Conservation (phyloP, 2,797 vertebrate genomes). For the Esox lucius region DNA sequence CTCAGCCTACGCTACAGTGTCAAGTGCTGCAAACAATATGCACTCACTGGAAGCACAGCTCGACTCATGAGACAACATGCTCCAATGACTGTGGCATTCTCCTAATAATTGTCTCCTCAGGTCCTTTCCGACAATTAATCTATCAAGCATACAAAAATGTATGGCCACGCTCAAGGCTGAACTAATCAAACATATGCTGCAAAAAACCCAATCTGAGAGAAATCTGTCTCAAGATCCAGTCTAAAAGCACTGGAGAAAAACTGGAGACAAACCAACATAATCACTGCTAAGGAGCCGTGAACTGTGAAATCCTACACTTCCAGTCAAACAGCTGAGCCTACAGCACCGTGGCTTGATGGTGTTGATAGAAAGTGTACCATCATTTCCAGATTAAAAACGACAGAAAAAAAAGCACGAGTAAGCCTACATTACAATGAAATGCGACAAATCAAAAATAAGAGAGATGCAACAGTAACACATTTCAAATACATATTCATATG, state of each 20-base stretch:
- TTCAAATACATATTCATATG: no score
- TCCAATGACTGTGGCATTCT: slow-evolving; percentile 57
- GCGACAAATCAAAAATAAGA: not conserved
- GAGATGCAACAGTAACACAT: not conserved
- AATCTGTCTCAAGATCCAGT: slow-evolving; percentile 63
- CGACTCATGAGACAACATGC: slow-evolving; percentile 58
- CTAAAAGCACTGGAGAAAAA: slow-evolving; percentile 61
- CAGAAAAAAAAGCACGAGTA: slow-evolving; percentile 46
- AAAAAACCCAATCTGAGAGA: slow-evolving; percentile 61
- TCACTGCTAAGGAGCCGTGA: slow-evolving; percentile 70
- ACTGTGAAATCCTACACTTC: slow-evolving; percentile 65
- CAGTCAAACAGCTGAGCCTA: slow-evolving; percentile 60
- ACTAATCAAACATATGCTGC: slow-evolving; percentile 73
- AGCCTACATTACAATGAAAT: slow-evolving; percentile 22
- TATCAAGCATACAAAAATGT: slow-evolving; percentile 62
- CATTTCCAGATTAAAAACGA: slow-evolving; percentile 57
- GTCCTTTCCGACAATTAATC: slow-evolving; percentile 50
- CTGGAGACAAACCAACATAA: slow-evolving; percentile 60
- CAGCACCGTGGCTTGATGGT: slow-evolving; percentile 27
- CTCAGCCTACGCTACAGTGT: slow-evolving; percentile 61
- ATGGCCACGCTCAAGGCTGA: slow-evolving; percentile 61
- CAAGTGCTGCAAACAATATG: slow-evolving; percentile 78
- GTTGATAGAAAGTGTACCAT: slow-evolving; percentile 28
- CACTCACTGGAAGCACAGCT: slow-evolving; percentile 69
- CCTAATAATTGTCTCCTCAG: slow-evolving; percentile 52